Evolutionary conservation across 2,113 vertebrate genomes (phyloP).

Genomic region (Verasper variegatus): DNA sequence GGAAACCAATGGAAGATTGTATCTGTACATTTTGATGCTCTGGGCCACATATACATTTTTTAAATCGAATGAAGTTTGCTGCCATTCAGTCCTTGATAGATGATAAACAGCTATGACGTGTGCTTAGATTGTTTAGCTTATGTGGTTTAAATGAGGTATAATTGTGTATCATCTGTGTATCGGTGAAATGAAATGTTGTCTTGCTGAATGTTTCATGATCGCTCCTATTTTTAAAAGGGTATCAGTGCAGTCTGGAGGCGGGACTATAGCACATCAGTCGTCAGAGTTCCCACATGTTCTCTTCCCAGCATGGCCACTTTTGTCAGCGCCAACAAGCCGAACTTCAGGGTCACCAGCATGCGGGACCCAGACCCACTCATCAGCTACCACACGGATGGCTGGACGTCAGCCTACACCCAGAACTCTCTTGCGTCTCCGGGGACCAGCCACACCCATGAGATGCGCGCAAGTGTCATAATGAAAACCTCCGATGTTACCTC

Average conservation of each 20-base stretch:
- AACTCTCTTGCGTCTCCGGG: neutral
- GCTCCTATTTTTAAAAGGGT: constrained; percentile 73
- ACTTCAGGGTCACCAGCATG: constrained; percentile 90
- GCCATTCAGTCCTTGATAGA: too few species aligned
- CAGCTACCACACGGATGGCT: constrained; percentile 85
- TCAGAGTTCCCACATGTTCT: constrained; percentile 82
- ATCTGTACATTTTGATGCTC: too few species aligned
- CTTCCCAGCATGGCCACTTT: constrained; percentile 94
- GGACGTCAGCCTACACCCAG: constrained; percentile 64
- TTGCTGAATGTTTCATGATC: too few species aligned
- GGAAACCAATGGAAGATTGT: too few species aligned
- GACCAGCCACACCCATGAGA: constrained; percentile 83
- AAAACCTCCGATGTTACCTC: constrained; percentile 93
- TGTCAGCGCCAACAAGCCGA: constrained; percentile 88
- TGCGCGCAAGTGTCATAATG: constrained; percentile 96
- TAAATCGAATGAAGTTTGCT: too few species aligned
- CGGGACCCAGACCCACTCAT: constrained; percentile 84
- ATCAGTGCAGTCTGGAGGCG: constrained; percentile 77
- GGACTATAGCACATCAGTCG: constrained; percentile 83
- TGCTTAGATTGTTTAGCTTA: too few species aligned
- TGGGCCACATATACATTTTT: too few species aligned
- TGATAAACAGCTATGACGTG: too few species aligned
- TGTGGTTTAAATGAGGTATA: too few species aligned
- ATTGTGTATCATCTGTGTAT: too few species aligned
- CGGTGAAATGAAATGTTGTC: too few species aligned